phyloP scores from a whole-genome alignment of 2,113 vertebrate genomes.

The Propithecus coquereli region DNA sequence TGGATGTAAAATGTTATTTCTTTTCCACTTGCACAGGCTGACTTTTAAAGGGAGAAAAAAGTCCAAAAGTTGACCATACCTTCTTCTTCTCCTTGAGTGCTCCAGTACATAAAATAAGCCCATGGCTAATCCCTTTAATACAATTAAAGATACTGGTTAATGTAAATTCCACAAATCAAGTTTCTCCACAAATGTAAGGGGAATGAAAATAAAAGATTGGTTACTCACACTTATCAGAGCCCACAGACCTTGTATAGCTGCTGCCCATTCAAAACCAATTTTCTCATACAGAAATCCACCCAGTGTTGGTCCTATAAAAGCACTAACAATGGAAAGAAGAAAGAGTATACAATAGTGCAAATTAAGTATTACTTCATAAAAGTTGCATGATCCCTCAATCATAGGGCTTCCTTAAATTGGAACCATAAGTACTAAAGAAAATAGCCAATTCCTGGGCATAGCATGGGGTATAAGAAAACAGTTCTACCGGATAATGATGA shows the following conservation, averaged over 20 bases:
- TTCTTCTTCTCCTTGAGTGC: conserved; percentile 61
- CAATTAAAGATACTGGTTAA: conserved; percentile 54
- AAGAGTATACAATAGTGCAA: background rate
- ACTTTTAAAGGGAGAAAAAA: background rate
- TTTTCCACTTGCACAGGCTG: background rate
- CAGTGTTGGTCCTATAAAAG: conserved; percentile 90
- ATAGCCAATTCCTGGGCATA: background rate
- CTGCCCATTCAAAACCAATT: conserved; percentile 91
- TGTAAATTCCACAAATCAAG: conserved; percentile 15
- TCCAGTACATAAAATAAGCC: conserved; percentile 82
- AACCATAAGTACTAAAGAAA: background rate
- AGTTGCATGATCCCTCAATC: background rate
- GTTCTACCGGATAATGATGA: background rate
- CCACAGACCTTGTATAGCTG: conserved; percentile 87
- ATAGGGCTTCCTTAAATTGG: background rate
- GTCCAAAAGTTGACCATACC: conserved; percentile 70
- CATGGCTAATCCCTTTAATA: conserved; percentile 77
- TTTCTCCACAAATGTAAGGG: background rate
- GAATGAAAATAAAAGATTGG: background rate
- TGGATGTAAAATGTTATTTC: background rate
- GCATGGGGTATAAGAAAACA: background rate
- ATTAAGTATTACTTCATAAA: background rate
- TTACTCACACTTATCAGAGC: conserved; percentile 88
- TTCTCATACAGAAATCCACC: conserved; percentile 91
- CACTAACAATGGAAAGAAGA: conserved; percentile 77